A percentile compares a stretch with the other conserved stretches of the same genome.
Conservation (phyloP, 2,113 vertebrate species). For the Pan paniscus region DNA sequence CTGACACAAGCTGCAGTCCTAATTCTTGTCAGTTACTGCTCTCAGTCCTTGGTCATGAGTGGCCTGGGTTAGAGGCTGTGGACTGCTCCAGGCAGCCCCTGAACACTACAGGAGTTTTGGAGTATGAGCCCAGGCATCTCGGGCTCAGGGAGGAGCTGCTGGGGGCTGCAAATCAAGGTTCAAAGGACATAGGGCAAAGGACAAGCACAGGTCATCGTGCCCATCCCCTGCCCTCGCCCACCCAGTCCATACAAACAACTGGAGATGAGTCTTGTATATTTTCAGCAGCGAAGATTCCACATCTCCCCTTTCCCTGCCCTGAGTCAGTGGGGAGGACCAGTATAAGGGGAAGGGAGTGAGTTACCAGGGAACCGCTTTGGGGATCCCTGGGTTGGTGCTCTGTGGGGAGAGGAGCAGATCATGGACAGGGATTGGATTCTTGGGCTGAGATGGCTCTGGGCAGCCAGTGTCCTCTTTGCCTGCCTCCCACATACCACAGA, state of each 20-base stretch:
- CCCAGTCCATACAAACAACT: no score
- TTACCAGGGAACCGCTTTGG: neutral
- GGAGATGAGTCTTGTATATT: neutral
- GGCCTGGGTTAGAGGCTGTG: neutral
- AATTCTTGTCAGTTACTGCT: neutral
- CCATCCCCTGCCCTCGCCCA: rapidly evolving
- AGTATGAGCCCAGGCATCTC: neutral
- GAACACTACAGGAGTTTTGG: neutral
- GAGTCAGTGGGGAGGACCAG: neutral
- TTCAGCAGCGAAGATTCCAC: neutral
- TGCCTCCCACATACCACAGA: neutral
- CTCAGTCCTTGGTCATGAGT: neutral
- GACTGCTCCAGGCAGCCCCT: neutral
- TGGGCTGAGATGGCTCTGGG: neutral
- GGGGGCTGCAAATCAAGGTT: no score
- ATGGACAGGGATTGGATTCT: neutral
- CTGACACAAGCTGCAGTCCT: neutral
- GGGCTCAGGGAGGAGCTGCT: neutral
- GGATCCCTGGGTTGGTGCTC: no score
- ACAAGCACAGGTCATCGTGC: no score
- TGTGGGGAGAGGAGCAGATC: neutral
- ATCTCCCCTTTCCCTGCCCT: neutral
- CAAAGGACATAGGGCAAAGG: neutral
- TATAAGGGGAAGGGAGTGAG: neutral
- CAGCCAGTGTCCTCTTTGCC: neutral